These are phyloP conservation scores for Ispidina lecontei DNA, from an alignment of 2,797 vertebrate species.

Conservation along the genomic window DNA sequence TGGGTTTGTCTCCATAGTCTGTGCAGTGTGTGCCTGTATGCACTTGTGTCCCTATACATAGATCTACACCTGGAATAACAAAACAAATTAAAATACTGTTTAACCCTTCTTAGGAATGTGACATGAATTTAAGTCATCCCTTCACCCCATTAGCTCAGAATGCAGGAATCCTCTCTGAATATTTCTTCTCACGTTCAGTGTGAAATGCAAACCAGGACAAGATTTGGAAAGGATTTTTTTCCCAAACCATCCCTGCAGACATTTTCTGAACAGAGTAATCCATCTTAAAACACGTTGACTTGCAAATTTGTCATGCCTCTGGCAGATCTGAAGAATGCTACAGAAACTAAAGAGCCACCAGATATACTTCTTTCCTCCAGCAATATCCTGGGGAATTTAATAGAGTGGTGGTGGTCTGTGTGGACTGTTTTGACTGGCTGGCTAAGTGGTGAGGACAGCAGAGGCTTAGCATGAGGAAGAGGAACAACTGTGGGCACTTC, in stretches of 20 bases:
- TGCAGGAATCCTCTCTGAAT: not conserved
- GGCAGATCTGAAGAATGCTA: not conserved
- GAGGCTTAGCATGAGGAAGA: not conserved
- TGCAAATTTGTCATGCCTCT: slow-evolving; percentile 39
- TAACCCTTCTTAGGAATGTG: not conserved
- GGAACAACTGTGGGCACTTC: not conserved
- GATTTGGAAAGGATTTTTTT: not conserved
- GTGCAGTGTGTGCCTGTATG: not conserved
- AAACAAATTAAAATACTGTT: not conserved
- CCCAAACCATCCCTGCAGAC: not conserved
- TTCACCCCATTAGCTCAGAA: not conserved
- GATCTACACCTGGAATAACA: not conserved
- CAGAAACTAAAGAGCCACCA: not conserved
- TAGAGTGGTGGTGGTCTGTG: not conserved
- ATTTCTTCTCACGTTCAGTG: not conserved
- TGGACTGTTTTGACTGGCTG: not conserved
- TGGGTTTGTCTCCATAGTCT: not conserved
- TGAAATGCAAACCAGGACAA: slow-evolving; percentile 28
- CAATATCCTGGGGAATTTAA: not conserved
- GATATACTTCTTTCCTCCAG: not conserved
- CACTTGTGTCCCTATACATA: not conserved
- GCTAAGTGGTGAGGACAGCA: not conserved
- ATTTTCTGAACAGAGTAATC: slow-evolving; percentile 55
- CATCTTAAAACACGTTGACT: slow-evolving; percentile 43
- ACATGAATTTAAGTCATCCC: not conserved